A percentile compares a stretch with the other conserved stretches of the same genome.
Evolutionary conservation across 2,113 vertebrate species (phyloP).

Genomic region (Girardinichthys multiradiatus): DNA sequence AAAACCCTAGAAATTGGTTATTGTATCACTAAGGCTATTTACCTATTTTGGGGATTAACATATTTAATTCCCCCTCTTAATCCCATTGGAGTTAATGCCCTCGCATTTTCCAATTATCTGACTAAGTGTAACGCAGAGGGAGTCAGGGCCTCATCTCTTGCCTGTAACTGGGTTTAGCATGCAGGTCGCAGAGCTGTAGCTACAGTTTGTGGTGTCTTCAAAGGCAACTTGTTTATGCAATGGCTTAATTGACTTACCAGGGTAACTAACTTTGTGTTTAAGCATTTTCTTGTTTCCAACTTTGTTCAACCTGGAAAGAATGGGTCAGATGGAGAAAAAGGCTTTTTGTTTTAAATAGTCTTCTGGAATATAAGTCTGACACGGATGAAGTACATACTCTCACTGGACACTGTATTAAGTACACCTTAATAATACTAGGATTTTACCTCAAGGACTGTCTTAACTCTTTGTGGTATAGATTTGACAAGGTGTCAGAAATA

Average conservation of each 20-base stretch:
- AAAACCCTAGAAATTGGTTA: slow-evolving; percentile 87
- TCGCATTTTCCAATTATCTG: slow-evolving; percentile 86
- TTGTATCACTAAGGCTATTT: slow-evolving; percentile 87
- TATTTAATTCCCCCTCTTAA: slow-evolving; percentile 87
- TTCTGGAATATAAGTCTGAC: background rate
- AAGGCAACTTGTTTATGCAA: slow-evolving; percentile 70
- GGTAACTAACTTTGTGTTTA: slow-evolving; percentile 49
- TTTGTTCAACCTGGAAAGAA: slow-evolving; percentile 39
- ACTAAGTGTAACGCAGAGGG: slow-evolving; percentile 81
- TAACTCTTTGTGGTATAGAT: background rate
- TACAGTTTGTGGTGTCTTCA: slow-evolving; percentile 67
- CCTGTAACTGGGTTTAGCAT: slow-evolving; percentile 77
- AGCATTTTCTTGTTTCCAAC: slow-evolving; percentile 20
- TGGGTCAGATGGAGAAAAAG: background rate
- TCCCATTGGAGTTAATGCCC: slow-evolving; percentile 86
- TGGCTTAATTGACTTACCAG: slow-evolving; percentile 70
- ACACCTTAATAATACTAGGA: background rate
- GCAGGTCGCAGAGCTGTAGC: slow-evolving; percentile 69
- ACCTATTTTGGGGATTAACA: slow-evolving; percentile 88
- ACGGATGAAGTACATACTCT: background rate
- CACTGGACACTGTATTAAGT: background rate
- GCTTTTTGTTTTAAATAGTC: slow-evolving; percentile 6
- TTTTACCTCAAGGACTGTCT: background rate
- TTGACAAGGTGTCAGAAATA: background rate
- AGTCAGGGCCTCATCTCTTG: slow-evolving; percentile 73